Evolutionary conservation across 2,888 invertebrate species (phyloP).

Genomic region (Pomacea canaliculata): DNA sequence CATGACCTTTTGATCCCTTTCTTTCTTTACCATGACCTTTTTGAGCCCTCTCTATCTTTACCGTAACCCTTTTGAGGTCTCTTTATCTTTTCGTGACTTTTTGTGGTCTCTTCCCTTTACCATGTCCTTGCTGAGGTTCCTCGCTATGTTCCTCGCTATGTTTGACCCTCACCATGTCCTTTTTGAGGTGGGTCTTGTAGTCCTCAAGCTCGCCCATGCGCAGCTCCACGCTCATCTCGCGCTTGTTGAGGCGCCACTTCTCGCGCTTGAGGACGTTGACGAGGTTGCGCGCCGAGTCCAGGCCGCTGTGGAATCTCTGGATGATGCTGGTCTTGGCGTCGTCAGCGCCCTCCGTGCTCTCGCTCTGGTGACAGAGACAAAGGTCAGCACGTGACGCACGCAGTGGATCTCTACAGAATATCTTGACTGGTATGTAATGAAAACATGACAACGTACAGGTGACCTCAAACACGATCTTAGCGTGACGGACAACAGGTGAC

Average conservation of each 20-base stretch:
- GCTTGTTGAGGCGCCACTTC: conserved; percentile 57
- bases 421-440: too few species aligned
- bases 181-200: conserved; percentile 53
- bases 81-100: too few species aligned
- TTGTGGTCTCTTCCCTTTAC: too few species aligned
- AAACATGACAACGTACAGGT: too few species aligned
- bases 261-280: conserved; percentile 53
- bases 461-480: too few species aligned
- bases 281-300: conserved; percentile 51
- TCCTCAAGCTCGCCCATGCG: conserved; percentile 59
- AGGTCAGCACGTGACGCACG: not conserved
- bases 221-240: conserved; percentile 57
- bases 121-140: too few species aligned
- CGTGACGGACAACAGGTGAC: too few species aligned
- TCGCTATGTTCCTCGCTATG: too few species aligned
- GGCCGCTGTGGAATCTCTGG: conserved; percentile 42
- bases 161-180: conserved; percentile 49
- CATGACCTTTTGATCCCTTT: not conserved
- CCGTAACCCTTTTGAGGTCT: not conserved
- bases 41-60: too few species aligned
- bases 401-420: too few species aligned
- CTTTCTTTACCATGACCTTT: too few species aligned
- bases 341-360: conserved; percentile 26
- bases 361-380: conserved; percentile 1
- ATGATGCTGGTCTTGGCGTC: conserved; percentile 33